Base-by-base conservation (phyloP, 2,797 vertebrate genomes). In the Rhadinocentrus ornatus region DNA sequence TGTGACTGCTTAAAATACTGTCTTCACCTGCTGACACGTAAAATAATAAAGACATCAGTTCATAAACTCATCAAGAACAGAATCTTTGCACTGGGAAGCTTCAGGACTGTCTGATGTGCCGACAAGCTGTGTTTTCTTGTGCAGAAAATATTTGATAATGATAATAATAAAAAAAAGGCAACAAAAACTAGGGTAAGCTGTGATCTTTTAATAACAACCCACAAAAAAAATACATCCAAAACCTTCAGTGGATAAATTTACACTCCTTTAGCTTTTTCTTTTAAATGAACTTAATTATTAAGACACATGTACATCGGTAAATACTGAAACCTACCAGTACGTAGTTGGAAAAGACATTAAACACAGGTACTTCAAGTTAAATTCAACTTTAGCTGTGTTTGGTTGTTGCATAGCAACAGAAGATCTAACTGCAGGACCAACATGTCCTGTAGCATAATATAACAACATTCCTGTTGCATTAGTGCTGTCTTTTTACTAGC, bases 391-490 rank as follows among this genome's bases (percentile, higher is more conserved):
- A 71, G 80, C 41, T 32, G 20, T 13, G 82, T 79, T 39, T 54
- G 67, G 75, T 74, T 20, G 86, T 88, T 88, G 85, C 85, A 85
- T 89, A 79, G 84, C 85, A 91, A 89, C 87, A 81, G 67, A 71
- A 69, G 41, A 31, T 77, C 66, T 63, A 46, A 67, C 39, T 41
- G 74, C 60, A 78, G 64, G 61, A 78, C 44, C 39, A 75, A 52
- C 57, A 61, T 35, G 35, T 73, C 64, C 65, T 64, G 53, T 68
- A 66, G 67, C 76, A 63, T 70, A 66, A 71, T 35, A 74, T 72
- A 64, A 66, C 61, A 44, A 26, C 52, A 58, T 64, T 69, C 32
- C 22, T 61, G 61, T 46, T 22, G 41, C 50, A 55, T 64, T 44
- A 46, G 53, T n/a, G 12, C 27, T 39, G 35, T 59, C 26, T 41